These are phyloP conservation scores for Empis stercorea DNA, from an alignment of 2,888 invertebrate genomes.

Conservation along the genomic window DNA sequence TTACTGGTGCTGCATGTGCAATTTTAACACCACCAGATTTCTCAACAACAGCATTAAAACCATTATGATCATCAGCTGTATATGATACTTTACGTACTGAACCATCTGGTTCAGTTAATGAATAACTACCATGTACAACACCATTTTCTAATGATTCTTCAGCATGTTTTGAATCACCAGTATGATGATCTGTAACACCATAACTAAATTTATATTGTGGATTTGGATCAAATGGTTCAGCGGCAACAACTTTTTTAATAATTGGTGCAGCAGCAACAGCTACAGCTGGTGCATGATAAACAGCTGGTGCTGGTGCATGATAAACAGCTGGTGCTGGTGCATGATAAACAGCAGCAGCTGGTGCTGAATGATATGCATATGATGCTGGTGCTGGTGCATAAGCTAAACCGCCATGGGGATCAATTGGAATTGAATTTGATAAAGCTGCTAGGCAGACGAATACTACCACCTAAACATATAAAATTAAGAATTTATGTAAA, in stretches of 20 bases:
- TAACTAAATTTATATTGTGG: constrained; percentile 56
- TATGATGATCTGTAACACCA: constrained; percentile 51
- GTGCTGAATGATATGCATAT: constrained; percentile 6
- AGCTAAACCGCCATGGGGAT: constrained; percentile 8
- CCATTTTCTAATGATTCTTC: constrained; percentile 45
- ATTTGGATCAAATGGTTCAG: constrained; percentile 26
- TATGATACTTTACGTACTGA: constrained; percentile 49
- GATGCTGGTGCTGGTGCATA: constrained; percentile 10
- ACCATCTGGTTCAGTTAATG: constrained; percentile 50
- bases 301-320: constrained; percentile 8
- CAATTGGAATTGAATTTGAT: constrained; percentile 22
- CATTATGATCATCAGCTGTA: constrained; percentile 51
- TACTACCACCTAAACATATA: constrained; percentile 22
- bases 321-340: constrained; percentile 12
- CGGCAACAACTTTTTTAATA: constrained; percentile 16
- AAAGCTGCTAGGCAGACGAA: constrained; percentile 24
- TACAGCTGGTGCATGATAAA: constrained; percentile 20
- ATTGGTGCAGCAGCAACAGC: constrained; percentile 24
- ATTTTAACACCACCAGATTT: constrained; percentile 27
- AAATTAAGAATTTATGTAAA: neutral
- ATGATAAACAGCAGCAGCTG: constrained; percentile 12
- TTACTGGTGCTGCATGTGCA: constrained; percentile 14
- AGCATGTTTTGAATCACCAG: constrained; percentile 44
- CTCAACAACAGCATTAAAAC: constrained; percentile 54
- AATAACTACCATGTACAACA: constrained; percentile 51